Evolutionary conservation across 1,140 invertebrate species (phyloP), one percentile per base, ranked within the genome.

Genomic region (Hypothenemus hampei): DNA sequence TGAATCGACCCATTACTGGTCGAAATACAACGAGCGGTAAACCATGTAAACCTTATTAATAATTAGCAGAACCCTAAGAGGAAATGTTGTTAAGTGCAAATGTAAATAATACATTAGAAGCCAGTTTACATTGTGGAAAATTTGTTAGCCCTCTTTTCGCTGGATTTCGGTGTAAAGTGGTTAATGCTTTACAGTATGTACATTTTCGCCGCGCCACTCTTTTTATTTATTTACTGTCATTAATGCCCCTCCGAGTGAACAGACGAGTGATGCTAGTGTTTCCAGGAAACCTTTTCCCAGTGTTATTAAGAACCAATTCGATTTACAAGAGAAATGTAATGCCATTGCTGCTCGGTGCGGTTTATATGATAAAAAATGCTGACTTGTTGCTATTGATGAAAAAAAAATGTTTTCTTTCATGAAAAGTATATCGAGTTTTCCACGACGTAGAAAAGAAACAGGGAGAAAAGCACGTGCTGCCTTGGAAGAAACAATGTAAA

Each of bases 31-130:
- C 37, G 16, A 19, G 19, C 23, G 10, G 19, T 20, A 23, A 39
- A 21, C 35, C 26, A 37, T 50, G 19, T 40, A 41, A 31, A 40
- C 19, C 33, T 44, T 23, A 44, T 53, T 53, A 53, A 53, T 53
- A 53, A 53, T 53, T 53, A 53, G 50, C 29, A 35, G 36, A 21
- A 53, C 15, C 50, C 41, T 29, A 15, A 43, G 50, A 53, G 40
- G 40, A 43, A 53, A 53, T 53, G 50, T 44, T 53, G 50, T 53
- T 53, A 44, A 53, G 50, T 53, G 50, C 41, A 44, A 53, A 53
- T 44, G 50, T 53, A 53, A 53, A 53, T 53, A 53, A 53, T 53
- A 53, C 23, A 53, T 53, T 51, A 51, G 16, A 21, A 19, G 19
- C 24, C 49, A 51, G 49, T 51, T 41, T 51, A 51, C 24, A 41